Conservation (phyloP, 2,888 invertebrate species). For the Caenorhabditis plicata region DNA sequence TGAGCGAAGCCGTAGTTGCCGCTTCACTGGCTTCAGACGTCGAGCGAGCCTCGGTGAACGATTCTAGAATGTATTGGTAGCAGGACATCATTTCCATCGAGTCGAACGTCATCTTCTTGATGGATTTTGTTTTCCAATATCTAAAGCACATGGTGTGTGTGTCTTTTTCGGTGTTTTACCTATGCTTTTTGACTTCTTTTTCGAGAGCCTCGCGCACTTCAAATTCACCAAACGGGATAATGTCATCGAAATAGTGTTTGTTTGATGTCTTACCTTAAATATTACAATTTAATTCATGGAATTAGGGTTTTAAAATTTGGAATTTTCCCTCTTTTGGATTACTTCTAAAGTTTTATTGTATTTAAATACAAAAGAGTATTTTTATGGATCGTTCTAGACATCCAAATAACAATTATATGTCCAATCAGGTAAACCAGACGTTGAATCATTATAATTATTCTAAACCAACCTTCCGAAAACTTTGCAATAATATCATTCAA, state of each 20-base stretch:
- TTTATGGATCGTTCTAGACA: slow-evolving; percentile 1
- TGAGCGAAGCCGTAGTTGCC: slow-evolving; percentile 18
- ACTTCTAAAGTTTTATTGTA: neutral
- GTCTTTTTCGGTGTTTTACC: no score
- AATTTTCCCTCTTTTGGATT: no score
- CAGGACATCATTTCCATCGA: slow-evolving; percentile 53
- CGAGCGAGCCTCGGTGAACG: slow-evolving; percentile 62
- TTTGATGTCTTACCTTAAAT: slow-evolving; percentile 27
- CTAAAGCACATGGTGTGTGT: no score
- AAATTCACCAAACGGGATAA: slow-evolving; percentile 55
- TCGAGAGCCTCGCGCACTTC: slow-evolving; percentile 61
- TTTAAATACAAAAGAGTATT: neutral
- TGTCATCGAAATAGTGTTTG: slow-evolving; percentile 53
- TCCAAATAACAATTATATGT: no score
- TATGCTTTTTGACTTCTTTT: slow-evolving; percentile 46
- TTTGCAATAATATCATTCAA: no score
- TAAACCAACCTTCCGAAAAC: no score
- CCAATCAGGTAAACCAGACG: no score
- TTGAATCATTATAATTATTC: no score
- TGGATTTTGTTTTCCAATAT: slow-evolving; percentile 48
- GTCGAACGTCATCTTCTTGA: slow-evolving; percentile 61
- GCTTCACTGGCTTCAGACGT: slow-evolving; percentile 61
- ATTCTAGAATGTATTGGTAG: slow-evolving; percentile 59
- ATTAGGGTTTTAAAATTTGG: no score
- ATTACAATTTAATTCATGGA: neutral